Conservation (phyloP, 2,888 invertebrate species). For the Oligia latruncula region DNA sequence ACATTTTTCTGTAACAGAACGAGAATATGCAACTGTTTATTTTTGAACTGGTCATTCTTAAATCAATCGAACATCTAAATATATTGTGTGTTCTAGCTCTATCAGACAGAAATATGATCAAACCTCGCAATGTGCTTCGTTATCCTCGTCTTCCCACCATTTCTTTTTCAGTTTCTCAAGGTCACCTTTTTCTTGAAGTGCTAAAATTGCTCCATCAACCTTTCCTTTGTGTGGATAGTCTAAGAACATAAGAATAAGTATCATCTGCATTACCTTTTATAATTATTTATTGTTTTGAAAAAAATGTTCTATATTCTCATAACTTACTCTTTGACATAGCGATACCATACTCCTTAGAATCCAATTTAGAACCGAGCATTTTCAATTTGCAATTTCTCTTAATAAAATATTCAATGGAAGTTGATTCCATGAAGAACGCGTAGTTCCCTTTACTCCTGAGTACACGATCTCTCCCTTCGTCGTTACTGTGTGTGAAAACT, state of each 20-base stretch:
- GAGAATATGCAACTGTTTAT: background rate
- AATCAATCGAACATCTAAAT: background rate
- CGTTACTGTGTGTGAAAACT: conserved; percentile 94
- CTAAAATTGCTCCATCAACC: conserved; percentile 95
- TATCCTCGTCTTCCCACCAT: conserved; percentile 96
- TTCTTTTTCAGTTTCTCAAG: conserved; percentile 94
- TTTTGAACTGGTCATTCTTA: background rate
- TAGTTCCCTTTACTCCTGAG: conserved; percentile 93
- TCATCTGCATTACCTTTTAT: background rate
- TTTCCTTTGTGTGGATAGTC: conserved; percentile 93
- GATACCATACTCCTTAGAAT: conserved; percentile 95
- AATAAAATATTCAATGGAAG: conserved; percentile 96
- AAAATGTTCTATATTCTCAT: background rate
- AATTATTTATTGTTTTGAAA: background rate
- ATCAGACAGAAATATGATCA: background rate
- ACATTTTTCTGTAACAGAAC: conserved; percentile 66
- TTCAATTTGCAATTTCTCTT: conserved; percentile 95
- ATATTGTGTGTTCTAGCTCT: background rate
- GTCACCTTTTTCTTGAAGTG: conserved; percentile 95
- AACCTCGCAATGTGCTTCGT: conserved; percentile 80
- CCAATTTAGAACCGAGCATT: conserved; percentile 94
- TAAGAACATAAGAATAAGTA: conserved; percentile 72
- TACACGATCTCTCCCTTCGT: conserved; percentile 96
- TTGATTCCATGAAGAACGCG: conserved; percentile 99
- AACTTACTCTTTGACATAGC: conserved; percentile 95